Base-by-base conservation (phyloP, 1,140 invertebrate genomes). In the Proctacanthus coquilletti region DNA sequence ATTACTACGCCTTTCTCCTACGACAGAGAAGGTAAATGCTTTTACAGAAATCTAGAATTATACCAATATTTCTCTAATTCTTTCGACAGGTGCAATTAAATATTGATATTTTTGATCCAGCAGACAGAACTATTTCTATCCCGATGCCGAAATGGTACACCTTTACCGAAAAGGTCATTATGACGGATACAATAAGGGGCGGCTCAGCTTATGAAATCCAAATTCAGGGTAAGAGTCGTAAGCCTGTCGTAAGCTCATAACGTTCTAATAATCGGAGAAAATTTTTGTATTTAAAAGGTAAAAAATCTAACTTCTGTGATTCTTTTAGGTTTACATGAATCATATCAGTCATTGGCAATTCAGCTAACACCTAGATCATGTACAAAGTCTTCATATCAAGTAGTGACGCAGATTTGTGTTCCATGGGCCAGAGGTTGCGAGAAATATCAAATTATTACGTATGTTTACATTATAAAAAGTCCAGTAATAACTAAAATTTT, bases 1-100 rank as follows among this genome's bases (percentile, higher is more conserved):
- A 18, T 52, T 85, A 25, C 60, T 87, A 1, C 70, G 69, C 49
- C 65, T 84, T 18, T 64, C 72, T 21, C 68, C 72, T 4, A 69
- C 70, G 0, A 58, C 53, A 29, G 66, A 71, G 48, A 65, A 64
- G 46, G 73, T 77, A 62, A 58, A 56, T 61, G 21, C 25, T 40
- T 34, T 9, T 38, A 42, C 27, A 18, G 31, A 23, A 9, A 20
- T 11, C 23, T 13, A 35, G 40, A 18, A 34, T 34, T 38, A 13
- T 23, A 23, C 37, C n/a, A n/a, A 40, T 35, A 42, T 39, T 40
- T 29, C 15, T 32, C 13, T 31, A 10, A 35, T 34, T 29, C 39
- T 35, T 41, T 43, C 62, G 60, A 40, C 56, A 79, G 71, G 63
- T 75, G 18, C 56, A 63, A 34, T 55, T 80, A 29, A 70, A 74